Percentiles rank a stretch among this genome's conserved stretches.
Evolutionary conservation across 2,113 vertebrate genomes (phyloP).

Genomic region (Thunnus maccoyii): DNA sequence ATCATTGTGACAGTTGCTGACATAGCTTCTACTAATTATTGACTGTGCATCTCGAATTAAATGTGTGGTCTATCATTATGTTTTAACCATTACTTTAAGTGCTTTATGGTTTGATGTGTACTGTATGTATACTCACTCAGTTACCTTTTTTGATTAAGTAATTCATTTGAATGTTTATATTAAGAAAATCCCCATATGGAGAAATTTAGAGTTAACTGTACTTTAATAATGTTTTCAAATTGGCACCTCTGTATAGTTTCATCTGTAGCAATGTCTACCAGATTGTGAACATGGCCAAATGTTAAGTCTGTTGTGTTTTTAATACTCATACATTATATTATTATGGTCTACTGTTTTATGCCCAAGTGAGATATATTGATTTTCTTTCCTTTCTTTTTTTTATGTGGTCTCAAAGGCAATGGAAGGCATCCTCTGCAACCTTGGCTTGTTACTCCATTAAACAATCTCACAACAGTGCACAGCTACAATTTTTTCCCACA

Average conservation of each 20-base stretch:
- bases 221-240: no score
- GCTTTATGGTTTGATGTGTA: neutral
- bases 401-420: neutral
- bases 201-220: no score
- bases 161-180: neutral
- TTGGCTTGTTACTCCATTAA: neutral
- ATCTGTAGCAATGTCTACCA: neutral
- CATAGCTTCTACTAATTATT: neutral
- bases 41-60: neutral
- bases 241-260: neutral
- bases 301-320: neutral
- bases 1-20: neutral
- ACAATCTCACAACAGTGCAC: neutral
- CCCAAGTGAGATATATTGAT: neutral
- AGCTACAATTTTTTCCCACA: neutral
- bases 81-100: neutral
- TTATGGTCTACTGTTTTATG: neutral
- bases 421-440: conserved; percentile 15
- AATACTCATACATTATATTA: no score
- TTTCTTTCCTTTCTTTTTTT: neutral
- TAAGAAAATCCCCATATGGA: no score
- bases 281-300: neutral
- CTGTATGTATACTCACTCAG: neutral
- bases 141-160: neutral
- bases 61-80: neutral